phyloP scores from a whole-genome alignment of 2,888 invertebrate genomes.

The Drosophila trichaetosa region DNA sequence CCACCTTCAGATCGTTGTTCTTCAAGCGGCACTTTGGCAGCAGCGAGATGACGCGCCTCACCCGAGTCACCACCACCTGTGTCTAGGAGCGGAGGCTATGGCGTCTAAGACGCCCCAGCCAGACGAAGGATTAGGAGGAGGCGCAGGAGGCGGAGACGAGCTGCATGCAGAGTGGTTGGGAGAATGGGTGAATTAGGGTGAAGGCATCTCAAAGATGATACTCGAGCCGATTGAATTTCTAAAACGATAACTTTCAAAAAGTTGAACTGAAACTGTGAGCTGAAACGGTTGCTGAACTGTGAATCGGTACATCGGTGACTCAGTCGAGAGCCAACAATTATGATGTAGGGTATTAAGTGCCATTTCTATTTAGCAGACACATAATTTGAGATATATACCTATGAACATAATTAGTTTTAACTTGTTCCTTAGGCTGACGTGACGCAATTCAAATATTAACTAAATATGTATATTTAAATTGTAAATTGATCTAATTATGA shows the following conservation, averaged over 20 bases:
- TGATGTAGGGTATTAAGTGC: slow-evolving; percentile 41
- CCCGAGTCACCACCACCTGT: slow-evolving; percentile 84
- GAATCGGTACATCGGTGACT: background rate
- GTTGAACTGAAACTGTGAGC: slow-evolving; percentile 55
- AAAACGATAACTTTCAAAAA: slow-evolving; percentile 46
- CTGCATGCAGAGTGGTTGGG: background rate
- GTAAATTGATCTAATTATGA: slow-evolving; percentile 21
- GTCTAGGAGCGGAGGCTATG: slow-evolving; percentile 63
- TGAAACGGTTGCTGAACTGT: slow-evolving; percentile 16
- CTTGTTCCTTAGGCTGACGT: slow-evolving; percentile 22
- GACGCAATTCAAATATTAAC: slow-evolving; percentile 4
- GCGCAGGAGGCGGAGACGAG: no score
- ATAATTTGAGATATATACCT: slow-evolving; percentile 3
- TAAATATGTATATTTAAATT: slow-evolving; percentile 2
- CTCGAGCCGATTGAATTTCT: slow-evolving; percentile 24
- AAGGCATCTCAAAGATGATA: slow-evolving; percentile 37
- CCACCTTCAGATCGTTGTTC: slow-evolving; percentile 89
- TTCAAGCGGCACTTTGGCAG: slow-evolving; percentile 88
- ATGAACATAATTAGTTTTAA: slow-evolving; percentile 16
- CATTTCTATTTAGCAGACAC: slow-evolving; percentile 34
- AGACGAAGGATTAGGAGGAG: background rate
- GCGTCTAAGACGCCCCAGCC: background rate
- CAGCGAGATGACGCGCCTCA: slow-evolving; percentile 83
- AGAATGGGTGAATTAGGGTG: background rate
- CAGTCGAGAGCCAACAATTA: slow-evolving; percentile 12